Evolutionary conservation across 2,888 invertebrate genomes (phyloP).

Genomic region (Pyrochroa serraticornis): DNA sequence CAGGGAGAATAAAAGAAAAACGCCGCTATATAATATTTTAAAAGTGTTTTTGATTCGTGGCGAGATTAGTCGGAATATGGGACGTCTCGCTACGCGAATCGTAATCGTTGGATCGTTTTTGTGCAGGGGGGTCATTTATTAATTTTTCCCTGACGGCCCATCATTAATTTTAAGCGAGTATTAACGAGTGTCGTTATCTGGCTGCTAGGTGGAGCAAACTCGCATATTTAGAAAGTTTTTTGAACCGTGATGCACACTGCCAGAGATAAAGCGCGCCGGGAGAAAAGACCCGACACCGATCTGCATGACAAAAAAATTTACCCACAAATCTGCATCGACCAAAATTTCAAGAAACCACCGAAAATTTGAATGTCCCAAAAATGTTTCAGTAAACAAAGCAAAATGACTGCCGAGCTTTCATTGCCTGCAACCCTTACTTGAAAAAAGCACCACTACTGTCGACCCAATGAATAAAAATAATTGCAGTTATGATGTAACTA

Average conservation of each 20-base stretch:
- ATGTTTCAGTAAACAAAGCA: no score
- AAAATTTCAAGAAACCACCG: no score
- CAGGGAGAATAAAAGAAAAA: slow-evolving; percentile 37
- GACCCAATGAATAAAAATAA: no score
- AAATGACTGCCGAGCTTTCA: no score
- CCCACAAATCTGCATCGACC: no score
- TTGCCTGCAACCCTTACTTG: no score
- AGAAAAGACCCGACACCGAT: no score
- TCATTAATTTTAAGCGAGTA: slow-evolving; percentile 2
- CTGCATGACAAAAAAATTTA: no score
- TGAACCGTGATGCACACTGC: neutral
- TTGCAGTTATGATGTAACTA: no score
- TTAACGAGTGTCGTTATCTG: slow-evolving; percentile 8
- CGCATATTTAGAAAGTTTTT: slow-evolving; percentile 4
- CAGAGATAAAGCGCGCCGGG: neutral
- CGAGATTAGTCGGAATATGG: slow-evolving; percentile 40
- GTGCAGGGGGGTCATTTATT: slow-evolving; percentile 8
- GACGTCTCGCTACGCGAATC: slow-evolving; percentile 13
- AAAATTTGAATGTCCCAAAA: no score
- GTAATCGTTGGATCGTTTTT: slow-evolving; percentile 11
- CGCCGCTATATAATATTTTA: slow-evolving; percentile 41
- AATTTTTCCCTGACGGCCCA: slow-evolving; percentile 13
- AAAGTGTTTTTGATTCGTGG: slow-evolving; percentile 39
- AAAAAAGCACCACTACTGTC: no score
- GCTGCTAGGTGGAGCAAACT: slow-evolving; percentile 5